Conservation (phyloP, 2,888 invertebrate species). For the Carabus problematicus region DNA sequence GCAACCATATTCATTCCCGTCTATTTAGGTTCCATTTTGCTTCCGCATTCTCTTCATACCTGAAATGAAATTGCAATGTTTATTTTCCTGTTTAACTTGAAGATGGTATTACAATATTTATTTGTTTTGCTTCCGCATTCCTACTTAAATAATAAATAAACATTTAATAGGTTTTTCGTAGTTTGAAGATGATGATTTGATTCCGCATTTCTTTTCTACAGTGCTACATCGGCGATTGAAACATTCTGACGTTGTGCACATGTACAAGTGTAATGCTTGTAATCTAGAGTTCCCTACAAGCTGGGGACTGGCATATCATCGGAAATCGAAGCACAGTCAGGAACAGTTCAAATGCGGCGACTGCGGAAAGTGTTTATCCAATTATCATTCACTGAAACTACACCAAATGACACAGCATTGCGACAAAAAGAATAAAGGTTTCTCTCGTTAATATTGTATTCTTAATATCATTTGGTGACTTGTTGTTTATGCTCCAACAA, state of each 20-base stretch:
- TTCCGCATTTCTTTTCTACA: slow-evolving; percentile 4
- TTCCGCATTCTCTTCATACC: not conserved
- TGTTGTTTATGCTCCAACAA: too few relatives aligned
- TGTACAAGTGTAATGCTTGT: slow-evolving; percentile 60
- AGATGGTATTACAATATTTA: not conserved
- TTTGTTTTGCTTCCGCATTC: too few relatives aligned
- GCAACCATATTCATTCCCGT: not conserved
- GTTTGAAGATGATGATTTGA: not conserved
- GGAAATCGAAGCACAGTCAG: slow-evolving; percentile 58
- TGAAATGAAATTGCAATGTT: too few relatives aligned
- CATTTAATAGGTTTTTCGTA: not conserved
- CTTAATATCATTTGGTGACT: too few relatives aligned
- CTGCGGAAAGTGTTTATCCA: slow-evolving; percentile 22
- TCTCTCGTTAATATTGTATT: not conserved
- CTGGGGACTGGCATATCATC: slow-evolving; percentile 62
- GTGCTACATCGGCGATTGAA: slow-evolving; percentile 64
- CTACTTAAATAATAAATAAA: not conserved
- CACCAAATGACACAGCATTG: slow-evolving; percentile 29
- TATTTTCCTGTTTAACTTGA: not conserved
- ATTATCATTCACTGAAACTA: slow-evolving; percentile 22
- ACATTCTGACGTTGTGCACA: slow-evolving; percentile 58
- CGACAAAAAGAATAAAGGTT: slow-evolving; percentile 15
- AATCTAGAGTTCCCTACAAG: slow-evolving; percentile 61
- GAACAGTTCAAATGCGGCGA: slow-evolving; percentile 27
- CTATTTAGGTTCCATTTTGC: not conserved